Conservation (phyloP, 2,888 invertebrate species). For the Amphipyra berbera region DNA sequence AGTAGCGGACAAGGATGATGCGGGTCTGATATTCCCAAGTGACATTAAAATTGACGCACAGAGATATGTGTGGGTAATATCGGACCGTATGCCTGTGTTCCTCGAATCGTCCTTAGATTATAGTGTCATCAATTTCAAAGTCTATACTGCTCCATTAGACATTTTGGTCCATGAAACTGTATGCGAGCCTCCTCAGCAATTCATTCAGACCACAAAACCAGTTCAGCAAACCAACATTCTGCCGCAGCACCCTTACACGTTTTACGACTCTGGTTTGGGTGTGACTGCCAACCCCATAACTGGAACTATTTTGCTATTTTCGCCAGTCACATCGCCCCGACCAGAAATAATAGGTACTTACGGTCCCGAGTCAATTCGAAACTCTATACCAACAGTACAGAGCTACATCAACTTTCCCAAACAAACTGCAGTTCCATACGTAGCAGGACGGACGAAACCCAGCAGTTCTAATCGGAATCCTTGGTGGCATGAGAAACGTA, state of each 20-base stretch:
- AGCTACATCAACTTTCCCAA: conserved; percentile 66
- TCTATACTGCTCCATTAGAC: conserved; percentile 92
- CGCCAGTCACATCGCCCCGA: conserved; percentile 42
- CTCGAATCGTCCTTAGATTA: conserved; percentile 92
- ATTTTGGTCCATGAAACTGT: conserved; percentile 92
- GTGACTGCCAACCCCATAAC: conserved; percentile 49
- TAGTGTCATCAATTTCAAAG: conserved; percentile 94
- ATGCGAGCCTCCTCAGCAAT: conserved; percentile 88
- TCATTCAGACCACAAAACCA: conserved; percentile 13
- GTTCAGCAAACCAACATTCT: conserved; percentile 26
- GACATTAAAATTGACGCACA: conserved; percentile 94
- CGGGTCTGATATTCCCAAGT: conserved; percentile 93
- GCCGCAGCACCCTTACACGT: conserved; percentile 43
- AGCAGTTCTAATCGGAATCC: conserved; percentile 48
- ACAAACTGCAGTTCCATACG: conserved; percentile 60
- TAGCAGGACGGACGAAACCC: conserved; percentile 36
- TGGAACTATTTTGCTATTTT: conserved; percentile 45
- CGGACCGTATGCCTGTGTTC: conserved; percentile 95
- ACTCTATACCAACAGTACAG: conserved; percentile 59
- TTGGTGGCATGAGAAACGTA: conserved; percentile 69
- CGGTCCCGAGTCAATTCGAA: conserved; percentile 53
- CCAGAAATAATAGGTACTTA: conserved; percentile 37
- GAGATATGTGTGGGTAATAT: conserved; percentile 94
- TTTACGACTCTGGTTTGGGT: conserved; percentile 50
- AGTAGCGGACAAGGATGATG: conserved; percentile 93